Conservation (phyloP, 2,797 vertebrate genomes). For the Eulemur rubriventer region DNA sequence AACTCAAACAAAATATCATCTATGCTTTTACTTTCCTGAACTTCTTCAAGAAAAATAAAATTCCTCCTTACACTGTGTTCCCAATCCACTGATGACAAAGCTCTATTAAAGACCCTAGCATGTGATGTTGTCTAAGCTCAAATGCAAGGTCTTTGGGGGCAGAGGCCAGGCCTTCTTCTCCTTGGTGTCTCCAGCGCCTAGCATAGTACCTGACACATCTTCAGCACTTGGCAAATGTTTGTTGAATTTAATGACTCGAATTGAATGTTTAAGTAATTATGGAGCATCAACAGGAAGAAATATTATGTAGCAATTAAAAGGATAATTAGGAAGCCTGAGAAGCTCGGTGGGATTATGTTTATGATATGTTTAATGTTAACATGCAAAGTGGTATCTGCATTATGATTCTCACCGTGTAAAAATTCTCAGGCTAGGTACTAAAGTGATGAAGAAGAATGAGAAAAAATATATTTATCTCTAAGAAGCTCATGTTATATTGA, state of each 20-base stretch:
- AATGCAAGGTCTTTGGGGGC: neutral
- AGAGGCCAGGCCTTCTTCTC: neutral
- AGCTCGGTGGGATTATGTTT: constrained; percentile 45
- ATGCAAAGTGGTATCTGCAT: constrained; percentile 51
- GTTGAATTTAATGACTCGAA: constrained; percentile 69
- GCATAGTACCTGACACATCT: neutral
- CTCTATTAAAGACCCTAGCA: neutral
- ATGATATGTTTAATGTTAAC: constrained; percentile 61
- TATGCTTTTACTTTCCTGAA: neutral
- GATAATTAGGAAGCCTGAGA: constrained; percentile 65
- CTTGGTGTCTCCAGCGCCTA: neutral
- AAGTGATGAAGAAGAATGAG: constrained; percentile 40
- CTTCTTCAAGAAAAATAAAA: neutral
- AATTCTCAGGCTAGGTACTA: neutral
- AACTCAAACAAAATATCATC: neutral
- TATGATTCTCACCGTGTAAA: constrained; percentile 41
- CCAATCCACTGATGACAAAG: neutral
- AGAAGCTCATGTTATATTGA: neutral
- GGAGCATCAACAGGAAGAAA: constrained; percentile 66
- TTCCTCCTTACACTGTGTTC: neutral
- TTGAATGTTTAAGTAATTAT: constrained; percentile 74
- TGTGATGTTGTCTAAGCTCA: neutral
- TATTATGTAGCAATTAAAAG: constrained; percentile 76
- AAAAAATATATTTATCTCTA: neutral
- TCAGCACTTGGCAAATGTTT: constrained; percentile 30